Conservation (phyloP, 2,888 invertebrate genomes). For the Lepeophtheirus nordmannii region DNA sequence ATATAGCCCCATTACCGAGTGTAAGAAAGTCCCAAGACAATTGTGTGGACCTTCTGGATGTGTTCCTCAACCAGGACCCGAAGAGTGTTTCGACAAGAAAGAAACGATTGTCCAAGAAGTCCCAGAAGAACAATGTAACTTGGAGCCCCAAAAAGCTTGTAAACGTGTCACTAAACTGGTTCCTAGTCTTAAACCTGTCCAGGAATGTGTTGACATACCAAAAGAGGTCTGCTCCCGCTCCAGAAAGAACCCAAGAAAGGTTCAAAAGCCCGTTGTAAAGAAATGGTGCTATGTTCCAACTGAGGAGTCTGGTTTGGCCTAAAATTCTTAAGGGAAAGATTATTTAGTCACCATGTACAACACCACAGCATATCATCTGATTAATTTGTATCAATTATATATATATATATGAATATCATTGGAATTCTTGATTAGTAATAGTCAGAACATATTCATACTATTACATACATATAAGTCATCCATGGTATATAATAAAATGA, state of each 20-base stretch:
- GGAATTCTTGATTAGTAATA: no score
- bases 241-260: constrained; percentile 7
- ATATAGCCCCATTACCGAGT: constrained; percentile 10
- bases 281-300: constrained; percentile 13
- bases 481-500: no score
- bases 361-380: no score
- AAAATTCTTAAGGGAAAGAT: no score
- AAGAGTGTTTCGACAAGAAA: constrained; percentile 15
- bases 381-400: no score
- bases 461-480: no score
- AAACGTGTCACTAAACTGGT: constrained; percentile 9
- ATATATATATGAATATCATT: no score
- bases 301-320: background rate
- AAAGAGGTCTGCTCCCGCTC: constrained; percentile 13
- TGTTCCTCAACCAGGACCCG: constrained; percentile 4
- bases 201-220: constrained; percentile 14
- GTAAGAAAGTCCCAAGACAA: constrained; percentile 11
- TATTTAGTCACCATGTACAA: no score
- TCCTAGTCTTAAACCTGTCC: background rate
- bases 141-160: background rate
- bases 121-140: background rate
- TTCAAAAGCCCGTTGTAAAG: background rate
- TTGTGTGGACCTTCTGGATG: constrained; percentile 14
- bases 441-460: no score
- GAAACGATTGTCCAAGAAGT: constrained; percentile 7